These are phyloP conservation scores for Dasypolia templi DNA, from an alignment of 2,888 invertebrate genomes.

Conservation along the genomic window DNA sequence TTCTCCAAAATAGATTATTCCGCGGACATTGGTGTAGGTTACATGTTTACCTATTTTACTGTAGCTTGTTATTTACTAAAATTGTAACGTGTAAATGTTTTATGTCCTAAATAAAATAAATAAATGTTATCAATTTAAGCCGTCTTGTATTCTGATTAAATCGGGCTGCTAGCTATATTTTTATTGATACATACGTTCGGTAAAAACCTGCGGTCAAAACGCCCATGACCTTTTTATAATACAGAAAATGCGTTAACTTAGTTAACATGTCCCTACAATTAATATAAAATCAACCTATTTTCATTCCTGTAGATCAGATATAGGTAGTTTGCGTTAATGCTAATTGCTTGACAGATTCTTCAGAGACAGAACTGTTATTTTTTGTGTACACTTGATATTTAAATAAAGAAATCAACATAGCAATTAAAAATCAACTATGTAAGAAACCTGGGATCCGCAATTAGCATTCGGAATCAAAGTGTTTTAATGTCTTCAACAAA, in stretches of 20 bases:
- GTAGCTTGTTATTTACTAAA: too few relatives aligned
- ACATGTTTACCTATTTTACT: too few relatives aligned
- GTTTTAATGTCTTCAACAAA: constrained; percentile 74
- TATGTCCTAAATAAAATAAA: too few relatives aligned
- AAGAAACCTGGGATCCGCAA: constrained; percentile 67
- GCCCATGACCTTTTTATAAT: constrained; percentile 68
- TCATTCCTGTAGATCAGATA: constrained; percentile 37
- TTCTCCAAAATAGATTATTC: too few relatives aligned
- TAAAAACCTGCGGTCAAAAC: constrained; percentile 31
- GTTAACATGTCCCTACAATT: constrained; percentile 10
- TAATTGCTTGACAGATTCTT: constrained; percentile 43
- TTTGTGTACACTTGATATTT: constrained; percentile 39
- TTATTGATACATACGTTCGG: constrained; percentile 13
- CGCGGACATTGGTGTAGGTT: too few relatives aligned
- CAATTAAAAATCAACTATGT: constrained; percentile 78
- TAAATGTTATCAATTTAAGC: constrained; percentile 21
- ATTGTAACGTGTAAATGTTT: too few relatives aligned
- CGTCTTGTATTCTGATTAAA: background rate
- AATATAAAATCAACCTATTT: constrained; percentile 8
- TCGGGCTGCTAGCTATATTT: constrained; percentile 11
- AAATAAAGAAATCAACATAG: constrained; percentile 57
- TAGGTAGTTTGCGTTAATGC: constrained; percentile 8
- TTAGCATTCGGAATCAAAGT: constrained; percentile 65
- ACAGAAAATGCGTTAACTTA: constrained; percentile 13
- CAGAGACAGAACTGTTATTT: constrained; percentile 16